Percentiles rank a stretch among this genome's conserved stretches.
These are phyloP conservation scores for Azorinus chamasolen DNA, from an alignment of 2,888 invertebrate genomes.

Conservation along the genomic window DNA sequence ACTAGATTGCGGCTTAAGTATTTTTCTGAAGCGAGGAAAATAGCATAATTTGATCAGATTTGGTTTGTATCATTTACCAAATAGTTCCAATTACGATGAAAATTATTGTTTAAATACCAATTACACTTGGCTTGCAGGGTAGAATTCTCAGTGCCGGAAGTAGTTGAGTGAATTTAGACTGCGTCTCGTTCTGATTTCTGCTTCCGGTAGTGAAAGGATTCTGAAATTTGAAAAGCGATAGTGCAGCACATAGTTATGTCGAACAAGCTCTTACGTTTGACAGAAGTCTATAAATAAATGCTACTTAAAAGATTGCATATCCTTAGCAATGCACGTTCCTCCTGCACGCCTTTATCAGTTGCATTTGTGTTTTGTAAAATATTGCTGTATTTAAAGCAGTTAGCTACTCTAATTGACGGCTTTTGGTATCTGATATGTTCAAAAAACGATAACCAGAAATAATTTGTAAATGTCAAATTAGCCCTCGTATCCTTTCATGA, in stretches of 20 bases:
- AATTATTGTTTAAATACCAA: slow-evolving; percentile 52
- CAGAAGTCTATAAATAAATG: slow-evolving; percentile 7
- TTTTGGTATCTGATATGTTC: no score
- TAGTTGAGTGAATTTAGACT: slow-evolving; percentile 25
- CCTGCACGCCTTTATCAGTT: background rate
- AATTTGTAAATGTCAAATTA: no score
- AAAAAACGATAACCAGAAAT: no score
- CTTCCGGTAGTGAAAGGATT: slow-evolving; percentile 26
- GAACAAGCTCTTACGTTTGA: no score
- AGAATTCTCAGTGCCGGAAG: slow-evolving; percentile 46
- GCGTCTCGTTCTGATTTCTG: slow-evolving; percentile 15
- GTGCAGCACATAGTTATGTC: no score
- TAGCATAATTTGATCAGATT: slow-evolving; percentile 61
- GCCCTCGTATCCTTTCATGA: no score
- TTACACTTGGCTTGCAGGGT: slow-evolving; percentile 24
- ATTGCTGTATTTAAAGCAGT: no score
- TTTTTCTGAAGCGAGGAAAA: slow-evolving; percentile 61
- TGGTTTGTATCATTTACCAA: slow-evolving; percentile 58
- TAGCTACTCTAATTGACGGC: no score
- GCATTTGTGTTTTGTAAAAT: background rate
- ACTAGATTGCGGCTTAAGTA: slow-evolving; percentile 48
- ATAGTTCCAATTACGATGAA: slow-evolving; percentile 50
- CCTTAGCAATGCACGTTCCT: background rate
- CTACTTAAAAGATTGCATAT: slow-evolving; percentile 1
- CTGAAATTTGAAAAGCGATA: no score